Percentiles rank a stretch among this genome's conserved stretches.
phyloP scores from a whole-genome alignment of 1,140 invertebrate species.

The Achroia grisella region DNA sequence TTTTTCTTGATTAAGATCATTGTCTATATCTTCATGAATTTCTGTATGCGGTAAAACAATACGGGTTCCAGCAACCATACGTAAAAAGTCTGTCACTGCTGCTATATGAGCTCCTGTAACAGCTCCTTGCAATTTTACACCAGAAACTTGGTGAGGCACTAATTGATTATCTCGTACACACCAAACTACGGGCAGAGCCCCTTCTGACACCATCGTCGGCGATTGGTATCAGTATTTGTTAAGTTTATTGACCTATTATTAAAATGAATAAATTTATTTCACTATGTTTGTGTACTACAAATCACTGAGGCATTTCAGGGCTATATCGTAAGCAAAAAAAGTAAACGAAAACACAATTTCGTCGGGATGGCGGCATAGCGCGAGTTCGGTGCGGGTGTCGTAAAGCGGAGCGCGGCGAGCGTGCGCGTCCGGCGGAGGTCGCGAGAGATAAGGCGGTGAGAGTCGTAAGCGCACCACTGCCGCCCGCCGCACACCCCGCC shows the following conservation, averaged over 20 bases:
- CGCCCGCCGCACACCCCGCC: conserved; percentile 49
- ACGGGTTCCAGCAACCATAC: conserved; percentile 74
- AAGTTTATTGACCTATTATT: neutral
- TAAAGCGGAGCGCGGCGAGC: conserved; percentile 42
- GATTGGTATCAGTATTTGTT: conserved; percentile 16
- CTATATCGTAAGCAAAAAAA: conserved; percentile 42
- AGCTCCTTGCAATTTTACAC: conserved; percentile 76
- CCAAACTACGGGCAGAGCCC: conserved; percentile 76
- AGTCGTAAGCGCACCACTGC: conserved; percentile 59
- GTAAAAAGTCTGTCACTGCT: conserved; percentile 76
- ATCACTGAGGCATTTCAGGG: conserved; percentile 50
- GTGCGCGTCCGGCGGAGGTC: conserved; percentile 69
- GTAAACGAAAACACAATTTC: conserved; percentile 43
- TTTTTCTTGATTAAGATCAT: conserved; percentile 62
- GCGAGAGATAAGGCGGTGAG: conserved; percentile 70
- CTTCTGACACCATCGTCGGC: conserved; percentile 74
- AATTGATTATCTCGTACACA: conserved; percentile 78
- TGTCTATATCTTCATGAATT: conserved; percentile 53
- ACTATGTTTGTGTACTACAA: conserved; percentile 1
- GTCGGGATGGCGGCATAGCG: conserved; percentile 56
- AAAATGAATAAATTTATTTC: too few species aligned
- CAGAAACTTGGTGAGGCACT: conserved; percentile 77
- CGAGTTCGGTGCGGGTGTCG: conserved; percentile 42
- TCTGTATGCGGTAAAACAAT: conserved; percentile 72
- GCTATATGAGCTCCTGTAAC: conserved; percentile 77